Percentiles rank a stretch among this genome's conserved stretches.
phyloP scores from a whole-genome alignment of 2,888 invertebrate genomes.

The Tetragnatha montana region DNA sequence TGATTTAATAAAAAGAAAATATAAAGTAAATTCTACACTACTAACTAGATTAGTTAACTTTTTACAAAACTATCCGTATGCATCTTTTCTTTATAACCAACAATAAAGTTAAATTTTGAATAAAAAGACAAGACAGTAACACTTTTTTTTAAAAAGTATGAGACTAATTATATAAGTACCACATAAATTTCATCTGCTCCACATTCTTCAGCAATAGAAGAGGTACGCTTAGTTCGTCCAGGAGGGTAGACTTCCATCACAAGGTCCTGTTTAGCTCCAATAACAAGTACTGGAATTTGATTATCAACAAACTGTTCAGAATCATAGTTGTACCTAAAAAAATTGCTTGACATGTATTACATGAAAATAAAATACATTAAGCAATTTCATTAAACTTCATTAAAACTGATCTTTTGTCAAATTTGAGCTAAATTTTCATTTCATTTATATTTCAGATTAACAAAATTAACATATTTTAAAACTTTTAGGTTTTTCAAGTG shows the following conservation, averaged over 20 bases:
- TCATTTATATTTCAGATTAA: too few species aligned
- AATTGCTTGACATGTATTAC: background rate
- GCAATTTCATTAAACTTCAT: too few species aligned
- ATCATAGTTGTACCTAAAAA: conserved; percentile 75
- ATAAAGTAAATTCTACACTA: background rate
- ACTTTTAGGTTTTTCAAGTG: too few species aligned
- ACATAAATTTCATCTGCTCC: conserved; percentile 95
- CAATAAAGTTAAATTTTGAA: background rate
- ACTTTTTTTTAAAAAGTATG: conserved; percentile 54
- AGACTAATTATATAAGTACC: conserved; percentile 76
- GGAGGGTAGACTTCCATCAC: conserved; percentile 85
- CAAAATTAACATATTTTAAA: too few species aligned
- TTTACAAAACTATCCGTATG: background rate
- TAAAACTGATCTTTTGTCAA: too few species aligned
- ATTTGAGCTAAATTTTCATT: too few species aligned
- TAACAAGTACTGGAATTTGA: conserved; percentile 93
- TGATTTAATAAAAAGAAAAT: too few species aligned
- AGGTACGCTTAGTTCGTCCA: conserved; percentile 77
- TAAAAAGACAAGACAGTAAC: background rate
- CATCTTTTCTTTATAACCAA: background rate
- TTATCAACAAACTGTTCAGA: conserved; percentile 77
- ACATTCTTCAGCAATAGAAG: conserved; percentile 89
- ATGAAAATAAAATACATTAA: too few species aligned
- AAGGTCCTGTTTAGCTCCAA: conserved; percentile 94
- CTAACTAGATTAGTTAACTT: too few species aligned